Evolutionary conservation across 2,888 invertebrate genomes (phyloP), one percentile per base, ranked within the genome.

Genomic region (Apomyelois bistriatella): DNA sequence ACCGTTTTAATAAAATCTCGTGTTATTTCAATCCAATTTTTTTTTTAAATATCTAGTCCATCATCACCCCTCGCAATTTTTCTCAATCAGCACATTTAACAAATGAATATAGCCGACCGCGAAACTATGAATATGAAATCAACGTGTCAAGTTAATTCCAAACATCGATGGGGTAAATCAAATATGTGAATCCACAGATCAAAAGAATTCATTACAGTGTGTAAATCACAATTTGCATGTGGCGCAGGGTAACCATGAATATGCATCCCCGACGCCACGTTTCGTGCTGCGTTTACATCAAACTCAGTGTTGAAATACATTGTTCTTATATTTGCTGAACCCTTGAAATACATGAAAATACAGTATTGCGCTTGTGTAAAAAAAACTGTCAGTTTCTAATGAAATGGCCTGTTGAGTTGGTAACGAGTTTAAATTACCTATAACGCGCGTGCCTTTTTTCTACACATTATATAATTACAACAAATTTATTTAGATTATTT

Each of bases 151-250:
- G 82, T 77, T 83, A 79, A 77, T 80, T 76, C 72, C 78, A 72
- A 73, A 82, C 85, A 81, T 85, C 79, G 87, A 85, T 84, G 84
- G 88, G 85, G 82, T 85, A 89, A 90, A 89, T 89, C 90, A 89
- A 89, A 90, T 89, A 89, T 88, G 80, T 84, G 89, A 85, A 88
- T 88, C 79, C 84, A 81, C 87, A 90, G 89, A 90, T 90, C 90
- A 90, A 90, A 90, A 90, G 90, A 90, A 90, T 90, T 88, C 88
- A 90, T 90, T 90, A 90, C 88, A 87, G 82, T 87, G 88, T 90
- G 89, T 89, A 89, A 89, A 90, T 89, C 87, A 81, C 76, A 77
- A 89, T 90, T 90, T 90, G 90, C 90, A 90, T 90, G 89, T 84
- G 87, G 86, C 83, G 85, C 72, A 72, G 77, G 76, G 72, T 65